Evolutionary conservation across 2,797 vertebrate genomes (phyloP).

Genomic region (Iguana delicatissima): DNA sequence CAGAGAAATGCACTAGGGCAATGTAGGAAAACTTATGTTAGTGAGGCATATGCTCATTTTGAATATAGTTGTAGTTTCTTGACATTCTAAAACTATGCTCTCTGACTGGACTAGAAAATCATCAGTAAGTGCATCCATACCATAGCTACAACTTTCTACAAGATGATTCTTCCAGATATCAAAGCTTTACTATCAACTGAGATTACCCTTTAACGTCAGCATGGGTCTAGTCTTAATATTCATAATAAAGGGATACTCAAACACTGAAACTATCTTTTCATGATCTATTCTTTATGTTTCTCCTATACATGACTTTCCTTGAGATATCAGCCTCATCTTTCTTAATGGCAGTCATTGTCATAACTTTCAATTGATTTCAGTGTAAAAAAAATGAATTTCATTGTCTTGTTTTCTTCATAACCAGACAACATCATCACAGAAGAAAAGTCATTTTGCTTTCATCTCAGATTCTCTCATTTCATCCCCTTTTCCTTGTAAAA

Average conservation of each 20-base stretch:
- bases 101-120: neutral
- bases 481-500: slow-evolving; percentile 32
- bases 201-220: neutral
- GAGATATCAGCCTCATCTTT: neutral
- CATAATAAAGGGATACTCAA: neutral
- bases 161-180: neutral
- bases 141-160: neutral
- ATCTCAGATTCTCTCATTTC: slow-evolving; percentile 26
- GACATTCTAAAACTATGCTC: neutral
- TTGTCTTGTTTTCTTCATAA: slow-evolving; percentile 26
- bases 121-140: neutral
- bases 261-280: neutral
- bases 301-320: neutral
- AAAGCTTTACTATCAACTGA: neutral
- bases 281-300: neutral
- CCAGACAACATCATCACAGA: slow-evolving; percentile 20
- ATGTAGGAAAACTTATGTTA: neutral
- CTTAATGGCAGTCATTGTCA: neutral
- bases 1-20: neutral
- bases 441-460: slow-evolving; percentile 24
- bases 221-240: neutral
- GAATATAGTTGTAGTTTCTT: neutral
- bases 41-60: neutral
- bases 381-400: neutral
- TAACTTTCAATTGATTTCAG: neutral